Evolutionary conservation across 2,797 vertebrate species (phyloP), one percentile per base, ranked within the genome.

Genomic region (Chrosomus eos): DNA sequence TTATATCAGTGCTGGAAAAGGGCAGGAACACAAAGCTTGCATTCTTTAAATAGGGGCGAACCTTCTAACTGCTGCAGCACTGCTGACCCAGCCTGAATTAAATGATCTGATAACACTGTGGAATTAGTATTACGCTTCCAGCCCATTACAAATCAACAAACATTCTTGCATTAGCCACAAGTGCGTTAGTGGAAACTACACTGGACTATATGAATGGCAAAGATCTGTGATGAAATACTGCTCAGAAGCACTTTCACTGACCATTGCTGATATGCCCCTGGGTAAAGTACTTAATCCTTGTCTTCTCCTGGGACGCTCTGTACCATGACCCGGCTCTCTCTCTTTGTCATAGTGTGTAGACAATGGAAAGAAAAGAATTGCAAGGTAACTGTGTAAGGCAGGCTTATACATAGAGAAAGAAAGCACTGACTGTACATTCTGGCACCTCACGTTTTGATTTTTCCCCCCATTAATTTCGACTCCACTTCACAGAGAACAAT

Each of bases 371-470:
- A 85, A 85, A 64, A 28, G 76, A 72, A 80, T 33, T 40, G 83
- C 76, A 80, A 80, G 83, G 55, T 85, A 73, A 76, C 83, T 38
- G 68, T 80, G 40, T 23, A 66, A 85, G 67, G 23, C 76, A 60
- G 64, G 72, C 81, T 83, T 75, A 40, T 51, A 67, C 58, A 43
- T 19, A 40, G 58, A 60, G 36, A 84, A 84, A 84, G 82, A 84
- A 84, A 84, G 62, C 74, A 84, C 74, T 78, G 82, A 84, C 76
- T 85, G 76, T 80, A 80, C 76, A 85, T 85, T 78, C 74, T 85
- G 76, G 79, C 82, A 78, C 53, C 9, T 70, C 38, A 76, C 26
- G 45, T 75, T 82, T 55, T 18, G 62, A 77, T 28, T 8, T 31
- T 31, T 1, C 0, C 2, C 19, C 26, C 82, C 64, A 84, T 84